These are phyloP conservation scores for Rhogogaster chlorosoma DNA, from an alignment of 2,888 invertebrate genomes.

Conservation along the genomic window DNA sequence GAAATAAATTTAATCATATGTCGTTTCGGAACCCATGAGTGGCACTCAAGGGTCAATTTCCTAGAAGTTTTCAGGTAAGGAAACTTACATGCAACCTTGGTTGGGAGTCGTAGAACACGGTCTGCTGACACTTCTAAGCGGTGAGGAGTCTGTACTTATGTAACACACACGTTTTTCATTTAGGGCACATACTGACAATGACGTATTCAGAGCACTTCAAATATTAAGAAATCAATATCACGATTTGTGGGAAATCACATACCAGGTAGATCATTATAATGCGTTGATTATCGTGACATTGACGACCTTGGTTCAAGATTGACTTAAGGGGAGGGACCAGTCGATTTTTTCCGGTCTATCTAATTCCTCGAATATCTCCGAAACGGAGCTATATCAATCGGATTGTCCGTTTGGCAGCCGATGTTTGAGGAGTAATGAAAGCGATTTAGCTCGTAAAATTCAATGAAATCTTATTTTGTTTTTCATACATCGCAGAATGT, in stretches of 20 bases:
- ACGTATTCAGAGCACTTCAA: background rate
- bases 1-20: background rate
- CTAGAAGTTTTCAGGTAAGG: background rate
- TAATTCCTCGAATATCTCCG: no score
- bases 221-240: background rate
- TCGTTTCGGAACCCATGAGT: background rate
- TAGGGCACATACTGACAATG: background rate
- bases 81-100: background rate
- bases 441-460: no score
- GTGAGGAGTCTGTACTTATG: background rate
- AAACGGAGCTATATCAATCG: no score
- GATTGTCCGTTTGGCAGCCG: no score
- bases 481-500: no score
- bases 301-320: background rate
- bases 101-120: background rate
- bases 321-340: no score
- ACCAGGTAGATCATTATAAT: background rate
- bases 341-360: no score
- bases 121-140: background rate
- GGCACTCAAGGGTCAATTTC: background rate
- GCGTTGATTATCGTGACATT: background rate
- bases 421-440: no score
- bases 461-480: no score
- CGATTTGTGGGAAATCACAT: background rate
- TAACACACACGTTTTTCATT: background rate